Evolutionary conservation across 2,113 vertebrate species (phyloP).

Genomic region (Phoxinus phoxinus): DNA sequence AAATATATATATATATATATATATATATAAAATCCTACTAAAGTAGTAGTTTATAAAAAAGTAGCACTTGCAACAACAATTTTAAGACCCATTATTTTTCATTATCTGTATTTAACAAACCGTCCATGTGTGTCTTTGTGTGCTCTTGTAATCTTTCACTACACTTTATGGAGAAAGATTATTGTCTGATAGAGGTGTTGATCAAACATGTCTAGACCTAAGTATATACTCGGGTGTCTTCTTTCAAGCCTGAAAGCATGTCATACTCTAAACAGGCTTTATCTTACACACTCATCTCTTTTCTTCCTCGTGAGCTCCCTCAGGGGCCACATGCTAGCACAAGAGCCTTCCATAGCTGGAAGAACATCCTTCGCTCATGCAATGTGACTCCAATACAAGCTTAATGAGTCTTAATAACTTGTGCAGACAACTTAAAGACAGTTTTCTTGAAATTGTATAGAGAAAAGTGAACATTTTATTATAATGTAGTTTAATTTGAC

Average conservation of each 20-base stretch:
- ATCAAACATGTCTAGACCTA: conserved; percentile 71
- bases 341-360: conserved; percentile 53
- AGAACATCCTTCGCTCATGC: neutral
- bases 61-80: neutral
- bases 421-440: too few species aligned
- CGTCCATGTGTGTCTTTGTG: conserved; percentile 11
- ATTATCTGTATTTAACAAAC: neutral
- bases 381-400: neutral
- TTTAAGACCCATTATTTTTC: neutral
- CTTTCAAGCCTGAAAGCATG: conserved; percentile 70
- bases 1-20: too few species aligned
- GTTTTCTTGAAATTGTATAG: too few species aligned
- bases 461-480: neutral
- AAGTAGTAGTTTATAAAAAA: too few species aligned
- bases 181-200: conserved; percentile 56
- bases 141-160: conserved; percentile 21
- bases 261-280: conserved; percentile 73
- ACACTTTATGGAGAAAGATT: conserved; percentile 46
- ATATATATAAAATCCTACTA: too few species aligned
- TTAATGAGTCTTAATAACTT: neutral
- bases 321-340: conserved; percentile 72
- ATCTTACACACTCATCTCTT: conserved; percentile 73
- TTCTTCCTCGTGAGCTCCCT: conserved; percentile 68
- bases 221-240: conserved; percentile 67
- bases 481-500: neutral